These are phyloP conservation scores for Menidia menidia DNA, from an alignment of 2,797 vertebrate genomes.

Conservation along the genomic window DNA sequence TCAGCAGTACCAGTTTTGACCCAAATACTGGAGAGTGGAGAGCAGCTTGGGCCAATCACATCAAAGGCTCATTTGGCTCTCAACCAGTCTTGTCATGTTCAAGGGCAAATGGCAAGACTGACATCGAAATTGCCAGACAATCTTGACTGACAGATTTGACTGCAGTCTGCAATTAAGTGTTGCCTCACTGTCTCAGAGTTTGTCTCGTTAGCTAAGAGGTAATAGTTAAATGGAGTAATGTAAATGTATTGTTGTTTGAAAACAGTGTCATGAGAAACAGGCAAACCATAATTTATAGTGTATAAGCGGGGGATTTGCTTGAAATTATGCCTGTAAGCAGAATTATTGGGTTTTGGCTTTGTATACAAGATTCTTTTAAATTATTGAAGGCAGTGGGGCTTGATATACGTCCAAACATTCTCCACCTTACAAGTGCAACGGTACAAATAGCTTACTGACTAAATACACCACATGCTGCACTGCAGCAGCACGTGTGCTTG, in stretches of 20 bases:
- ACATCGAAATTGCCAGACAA: slow-evolving; percentile 47
- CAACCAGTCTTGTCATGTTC: slow-evolving; percentile 52
- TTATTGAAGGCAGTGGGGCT: background rate
- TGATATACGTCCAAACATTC: background rate
- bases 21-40: slow-evolving; percentile 37
- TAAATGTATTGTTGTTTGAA: background rate
- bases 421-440: background rate
- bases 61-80: slow-evolving; percentile 46
- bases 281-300: background rate
- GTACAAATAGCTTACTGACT: slow-evolving; percentile 27
- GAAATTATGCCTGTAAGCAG: background rate
- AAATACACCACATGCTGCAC: slow-evolving; percentile 20
- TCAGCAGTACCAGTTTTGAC: slow-evolving; percentile 40
- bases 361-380: background rate
- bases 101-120: slow-evolving; percentile 49
- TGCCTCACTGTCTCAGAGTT: slow-evolving; percentile 23
- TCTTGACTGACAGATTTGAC: slow-evolving; percentile 29
- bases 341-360: background rate
- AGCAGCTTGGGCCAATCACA: slow-evolving; percentile 22
- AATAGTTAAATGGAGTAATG: background rate
- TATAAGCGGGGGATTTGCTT: background rate
- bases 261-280: background rate
- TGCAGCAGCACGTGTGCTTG: slow-evolving; percentile 52
- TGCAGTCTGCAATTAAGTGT: slow-evolving; percentile 9
- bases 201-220: slow-evolving; percentile 11